These are phyloP conservation scores for Eristalinus aeneus DNA, from an alignment of 2,888 invertebrate species.

Conservation along the genomic window DNA sequence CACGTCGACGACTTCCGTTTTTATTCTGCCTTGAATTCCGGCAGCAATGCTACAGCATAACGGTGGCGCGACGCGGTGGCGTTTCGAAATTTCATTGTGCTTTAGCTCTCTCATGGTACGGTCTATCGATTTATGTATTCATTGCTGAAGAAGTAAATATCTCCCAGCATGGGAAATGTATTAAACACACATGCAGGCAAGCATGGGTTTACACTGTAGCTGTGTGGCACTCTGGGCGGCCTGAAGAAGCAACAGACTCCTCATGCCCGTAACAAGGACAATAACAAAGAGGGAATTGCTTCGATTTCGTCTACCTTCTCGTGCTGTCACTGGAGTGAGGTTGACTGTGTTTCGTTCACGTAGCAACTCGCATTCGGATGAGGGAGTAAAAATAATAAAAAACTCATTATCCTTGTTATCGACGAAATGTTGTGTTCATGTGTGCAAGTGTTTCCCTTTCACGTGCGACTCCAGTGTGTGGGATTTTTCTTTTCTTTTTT, in stretches of 20 bases:
- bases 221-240: background rate
- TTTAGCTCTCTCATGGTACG: slow-evolving; percentile 54
- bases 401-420: slow-evolving; percentile 70
- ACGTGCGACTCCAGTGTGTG: slow-evolving; percentile 30
- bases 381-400: slow-evolving; percentile 69
- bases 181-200: slow-evolving; percentile 39
- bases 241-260: slow-evolving; percentile 13
- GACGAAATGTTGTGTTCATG: slow-evolving; percentile 53
- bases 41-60: background rate
- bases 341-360: slow-evolving; percentile 41
- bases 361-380: slow-evolving; percentile 57
- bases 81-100: slow-evolving; percentile 42
- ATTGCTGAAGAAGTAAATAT: slow-evolving; percentile 61
- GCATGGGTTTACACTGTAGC: slow-evolving; percentile 14
- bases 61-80: background rate
- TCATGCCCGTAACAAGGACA: slow-evolving; percentile 5
- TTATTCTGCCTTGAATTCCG: background rate
- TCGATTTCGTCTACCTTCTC: slow-evolving; percentile 16
- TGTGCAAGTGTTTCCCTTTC: slow-evolving; percentile 54
- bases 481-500: slow-evolving; percentile 1
- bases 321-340: background rate
- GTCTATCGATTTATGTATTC: slow-evolving; percentile 63
- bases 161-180: slow-evolving; percentile 44
- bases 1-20: background rate
- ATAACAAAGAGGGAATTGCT: slow-evolving; percentile 56